Base-by-base conservation (phyloP, 2,888 invertebrate species). In the Drosophila phalerata region DNA sequence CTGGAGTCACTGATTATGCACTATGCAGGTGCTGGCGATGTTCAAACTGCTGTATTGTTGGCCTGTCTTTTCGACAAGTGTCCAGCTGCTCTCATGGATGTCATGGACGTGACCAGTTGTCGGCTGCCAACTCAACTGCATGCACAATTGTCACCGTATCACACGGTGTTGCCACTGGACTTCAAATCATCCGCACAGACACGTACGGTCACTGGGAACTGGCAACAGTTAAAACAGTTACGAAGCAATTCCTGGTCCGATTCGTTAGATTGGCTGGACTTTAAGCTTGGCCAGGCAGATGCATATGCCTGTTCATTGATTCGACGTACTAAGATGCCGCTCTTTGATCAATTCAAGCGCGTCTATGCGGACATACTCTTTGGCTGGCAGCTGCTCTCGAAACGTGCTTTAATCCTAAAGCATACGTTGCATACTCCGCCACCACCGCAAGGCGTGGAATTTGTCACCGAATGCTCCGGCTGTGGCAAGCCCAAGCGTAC, bases 31-130 rank as follows among this genome's bases (percentile, higher is more conserved):
- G 94, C 96, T 57, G 95, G 95, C 6, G 98, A 98, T 92, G 94
- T 98, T 15, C 99, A 99, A 93, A 98, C 97, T 92, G 97, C 98
- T 4, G 98, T 98, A 1, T 97, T 98, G 96, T 91, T 98, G 64
- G 96, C 97, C 72, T 98, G 98, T 90, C 95, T 97, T 1, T 98
- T 98, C 92, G 96, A 96, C 67, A 94, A 95, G 63, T 95, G 94
- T 81, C 94, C 94, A 43, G 94, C 94, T 69, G 79, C 68, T 28
- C 65, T 77, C 2, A 55, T 66, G 28, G 77, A 64, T 48, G 62
- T 60, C 2, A 73, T 79, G 48, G 83, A 74, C 25, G 63, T 73
- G 15, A 15, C 69, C 28, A 72, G 73, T 15, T 74, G 75, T 6
- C 79, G 90, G 40, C 28, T 83, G 42, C 75, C 87, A 17, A 68